phyloP scores from a whole-genome alignment of 2,797 vertebrate species.

The Tragopan temminckii region DNA sequence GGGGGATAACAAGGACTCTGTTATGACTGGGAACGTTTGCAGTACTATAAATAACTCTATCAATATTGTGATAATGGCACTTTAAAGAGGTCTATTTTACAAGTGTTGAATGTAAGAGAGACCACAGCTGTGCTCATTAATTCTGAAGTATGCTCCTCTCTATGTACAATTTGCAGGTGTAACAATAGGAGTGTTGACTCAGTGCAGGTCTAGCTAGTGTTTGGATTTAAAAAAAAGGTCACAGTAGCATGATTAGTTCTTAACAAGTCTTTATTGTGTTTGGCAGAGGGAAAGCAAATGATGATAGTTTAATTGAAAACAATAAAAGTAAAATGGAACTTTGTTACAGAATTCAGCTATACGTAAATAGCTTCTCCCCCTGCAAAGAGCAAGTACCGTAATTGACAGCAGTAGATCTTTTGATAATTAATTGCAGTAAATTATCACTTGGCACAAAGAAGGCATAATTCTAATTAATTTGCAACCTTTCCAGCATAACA shows the following conservation, averaged over 20 bases:
- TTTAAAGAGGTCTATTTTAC: conserved; percentile 88
- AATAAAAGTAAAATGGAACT: conserved; percentile 80
- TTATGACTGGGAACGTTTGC: conserved; percentile 84
- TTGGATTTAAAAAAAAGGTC: conserved; percentile 81
- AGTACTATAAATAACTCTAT: conserved; percentile 88
- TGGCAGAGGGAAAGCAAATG: conserved; percentile 82
- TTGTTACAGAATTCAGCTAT: conserved; percentile 77
- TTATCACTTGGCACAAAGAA: conserved; percentile 87
- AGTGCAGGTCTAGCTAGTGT: conserved; percentile 76
- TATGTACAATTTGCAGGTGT: conserved; percentile 83
- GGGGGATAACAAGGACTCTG: conserved; percentile 83
- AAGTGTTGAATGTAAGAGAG: conserved; percentile 81
- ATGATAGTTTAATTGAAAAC: conserved; percentile 84
- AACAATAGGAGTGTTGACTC: conserved; percentile 82
- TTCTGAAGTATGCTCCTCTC: conserved; percentile 82
- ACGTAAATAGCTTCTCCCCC: conserved; percentile 77
- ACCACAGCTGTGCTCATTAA: conserved; percentile 87
- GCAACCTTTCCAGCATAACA: conserved; percentile 83
- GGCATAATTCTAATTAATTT: conserved; percentile 88
- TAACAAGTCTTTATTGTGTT: conserved; percentile 81
- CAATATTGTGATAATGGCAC: conserved; percentile 89
- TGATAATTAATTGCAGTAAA: conserved; percentile 88
- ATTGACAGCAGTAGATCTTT: conserved; percentile 87
- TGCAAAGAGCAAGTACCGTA: conserved; percentile 76
- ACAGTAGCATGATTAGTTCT: conserved; percentile 79